Percentiles rank a stretch among this genome's conserved stretches.
Conservation (phyloP, 2,797 vertebrate genomes). For the Geotria australis region DNA sequence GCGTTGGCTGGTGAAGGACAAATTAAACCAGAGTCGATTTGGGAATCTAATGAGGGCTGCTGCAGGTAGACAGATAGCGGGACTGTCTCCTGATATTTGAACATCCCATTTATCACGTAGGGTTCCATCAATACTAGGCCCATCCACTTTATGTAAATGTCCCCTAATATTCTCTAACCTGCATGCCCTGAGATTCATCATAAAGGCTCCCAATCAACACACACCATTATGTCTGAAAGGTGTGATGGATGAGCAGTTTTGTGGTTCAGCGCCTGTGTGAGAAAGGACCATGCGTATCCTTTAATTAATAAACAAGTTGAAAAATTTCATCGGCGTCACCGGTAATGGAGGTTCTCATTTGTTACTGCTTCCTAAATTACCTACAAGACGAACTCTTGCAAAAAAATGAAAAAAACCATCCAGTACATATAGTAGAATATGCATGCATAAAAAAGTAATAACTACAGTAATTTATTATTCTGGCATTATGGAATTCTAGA, state of each 20-base stretch:
- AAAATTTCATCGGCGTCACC: conserved; percentile 99
- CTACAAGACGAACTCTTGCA: conserved; percentile 90
- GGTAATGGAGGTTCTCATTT: conserved; percentile 90
- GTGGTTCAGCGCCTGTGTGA: conserved; percentile 73
- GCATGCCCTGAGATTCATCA: conserved; percentile 99
- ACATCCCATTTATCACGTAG: conserved; percentile 99
- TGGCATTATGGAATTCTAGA: too few relatives aligned
- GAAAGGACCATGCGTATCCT: conserved; percentile 37
- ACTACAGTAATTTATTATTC: conserved; percentile 30
- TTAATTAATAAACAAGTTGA: conserved; percentile 99
- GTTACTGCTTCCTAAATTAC: conserved; percentile 90
- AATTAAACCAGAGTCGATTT: conserved; percentile 99
- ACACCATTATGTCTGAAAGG: conserved; percentile 98
- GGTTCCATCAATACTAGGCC: conserved; percentile 93
- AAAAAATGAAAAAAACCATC: conserved; percentile 46
- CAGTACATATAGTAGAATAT: conserved; percentile 51
- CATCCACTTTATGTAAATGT: conserved; percentile 99
- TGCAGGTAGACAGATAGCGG: conserved; percentile 98
- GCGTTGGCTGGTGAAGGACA: conserved; percentile 32
- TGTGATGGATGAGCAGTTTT: conserved; percentile 99
- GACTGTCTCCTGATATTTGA: conserved; percentile 93
- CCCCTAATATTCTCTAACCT: conserved; percentile 99
- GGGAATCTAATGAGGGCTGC: conserved; percentile 99
- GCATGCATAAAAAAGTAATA: conserved; percentile 24
- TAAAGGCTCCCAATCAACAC: conserved; percentile 99